Conservation (phyloP, 2,113 vertebrate genomes). For the Elaphurus davidianus region DNA sequence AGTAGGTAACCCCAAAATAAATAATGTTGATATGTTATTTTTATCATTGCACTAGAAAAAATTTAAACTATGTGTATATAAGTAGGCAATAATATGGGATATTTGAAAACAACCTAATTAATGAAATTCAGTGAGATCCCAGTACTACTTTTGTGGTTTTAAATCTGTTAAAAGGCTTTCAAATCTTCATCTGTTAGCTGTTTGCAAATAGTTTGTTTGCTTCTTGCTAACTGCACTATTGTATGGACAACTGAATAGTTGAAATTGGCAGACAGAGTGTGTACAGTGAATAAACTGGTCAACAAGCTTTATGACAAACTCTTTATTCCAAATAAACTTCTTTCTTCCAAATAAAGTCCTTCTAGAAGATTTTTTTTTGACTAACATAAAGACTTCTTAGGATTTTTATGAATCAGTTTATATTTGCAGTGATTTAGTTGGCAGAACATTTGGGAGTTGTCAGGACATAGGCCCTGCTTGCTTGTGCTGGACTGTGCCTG, state of each 20-base stretch:
- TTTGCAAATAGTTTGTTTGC: neutral
- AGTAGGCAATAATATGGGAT: neutral
- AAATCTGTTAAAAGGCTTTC: neutral
- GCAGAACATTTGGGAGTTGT: neutral
- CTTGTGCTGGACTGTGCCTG: neutral
- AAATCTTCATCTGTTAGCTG: neutral
- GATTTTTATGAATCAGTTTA: neutral
- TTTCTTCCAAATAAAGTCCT: neutral
- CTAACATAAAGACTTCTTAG: neutral
- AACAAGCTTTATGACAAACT: neutral
- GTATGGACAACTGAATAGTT: neutral
- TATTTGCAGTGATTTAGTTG: neutral
- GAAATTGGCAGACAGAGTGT: neutral
- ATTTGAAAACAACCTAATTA: neutral
- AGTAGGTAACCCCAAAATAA: neutral
- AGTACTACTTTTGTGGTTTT: neutral
- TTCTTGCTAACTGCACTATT: neutral
- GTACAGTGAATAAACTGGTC: neutral
- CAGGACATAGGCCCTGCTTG: neutral
- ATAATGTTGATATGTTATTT: neutral
- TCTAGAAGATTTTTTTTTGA: neutral
- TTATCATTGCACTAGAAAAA: neutral
- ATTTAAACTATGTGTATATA: neutral
- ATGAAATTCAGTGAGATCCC: neutral
- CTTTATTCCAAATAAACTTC: neutral